Base-by-base conservation (phyloP, 2,113 vertebrate species). In the Passer domesticus region DNA sequence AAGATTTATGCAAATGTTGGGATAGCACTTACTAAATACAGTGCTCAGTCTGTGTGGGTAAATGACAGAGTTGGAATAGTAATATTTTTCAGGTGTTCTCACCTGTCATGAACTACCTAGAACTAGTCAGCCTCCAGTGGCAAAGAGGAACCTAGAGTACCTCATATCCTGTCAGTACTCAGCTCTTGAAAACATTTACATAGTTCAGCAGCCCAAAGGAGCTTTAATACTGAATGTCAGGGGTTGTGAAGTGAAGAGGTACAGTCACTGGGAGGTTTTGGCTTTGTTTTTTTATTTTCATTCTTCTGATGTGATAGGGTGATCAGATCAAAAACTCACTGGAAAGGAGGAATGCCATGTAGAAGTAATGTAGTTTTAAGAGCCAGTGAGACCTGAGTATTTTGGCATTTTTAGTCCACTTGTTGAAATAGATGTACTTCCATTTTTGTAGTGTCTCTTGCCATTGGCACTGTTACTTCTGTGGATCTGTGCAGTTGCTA, bases 271-370 rank as follows among this genome's bases (percentile, higher is more conserved):
- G 18, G 30, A 6, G 1, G 4, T 8, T 41, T 67, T 30, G 25
- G 27, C 22, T 87, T 73, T 16, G 5, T 3, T 21, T 8, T 16
- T 72, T 21, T 5, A 7, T 59, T 55, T 37, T 22, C 0, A 0
- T 49, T 41, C 30, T 73, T 63, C 16, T 2, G 1, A 9, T 63
- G 58, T 87, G 33, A 9, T 84, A 53, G 20, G 22, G 18, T 8
- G 5, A 21, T 88, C 28, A 39, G 46, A 27, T 72, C 66, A 90
- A 47, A 90, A 55, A 35, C 53, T 28, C 52, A 24, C 25, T 82
- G 53, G 41, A 43, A 89, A 67, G 44, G 25, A 50, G 30, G 49
- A 89, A 23, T 52, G 64, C 55, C 33, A 9, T 44, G 31, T 64
- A 56, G 56, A 22, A 52, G 63, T 81, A 78, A 33, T 56, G 21